Base-by-base conservation (phyloP, 2,888 invertebrate genomes). In the Cyclophora punctaria region DNA sequence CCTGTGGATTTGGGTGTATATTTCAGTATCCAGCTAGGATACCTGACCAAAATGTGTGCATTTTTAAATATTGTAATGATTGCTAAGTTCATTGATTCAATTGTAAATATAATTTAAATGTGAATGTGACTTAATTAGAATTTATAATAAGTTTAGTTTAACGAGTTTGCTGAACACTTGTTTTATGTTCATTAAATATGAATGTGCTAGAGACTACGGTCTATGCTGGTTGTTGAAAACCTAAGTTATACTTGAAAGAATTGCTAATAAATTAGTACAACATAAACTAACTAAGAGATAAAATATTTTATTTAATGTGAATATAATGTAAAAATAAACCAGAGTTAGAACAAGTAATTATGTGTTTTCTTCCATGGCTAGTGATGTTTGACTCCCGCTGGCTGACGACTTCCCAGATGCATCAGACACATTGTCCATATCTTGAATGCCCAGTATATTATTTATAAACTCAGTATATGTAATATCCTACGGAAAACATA, bases 381-480 rank as follows among this genome's bases (percentile, higher is more conserved):
- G 37, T 5, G 37, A 37, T 37, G 37, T 5, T 37, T 4, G 4
- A 37, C 37, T 20, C 20, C 20, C 20, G 20, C 20, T 20, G 20
- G 20, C 20, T 20, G 20, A 20, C 20, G 20, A 20, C 20, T 20
- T 20, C 20, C 20, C 20, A 20, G 20, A 20, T 20, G 20, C 20
- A 20, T 81, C 78, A 0, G 80, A 75, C 2, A 64, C 37, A 34
- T 71, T 66, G 34, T 81, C 82, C 35, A 70, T 49, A 34, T 87
- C 83, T 51, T 85, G 84, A 46, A 91, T 82, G 2, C 91, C 91
- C 55, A 91, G 71, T 49, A 91, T 83, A 53, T 84, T 78, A 34
- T 77, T 77, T 5, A 84, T 65, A 4, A 91, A 73, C 37, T 77
- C 73, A 3, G 71, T 71, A 49, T 87, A 83, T 34, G 79, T 69